Conservation (phyloP, 2,797 vertebrate species). For the Acanthurus tractus region DNA sequence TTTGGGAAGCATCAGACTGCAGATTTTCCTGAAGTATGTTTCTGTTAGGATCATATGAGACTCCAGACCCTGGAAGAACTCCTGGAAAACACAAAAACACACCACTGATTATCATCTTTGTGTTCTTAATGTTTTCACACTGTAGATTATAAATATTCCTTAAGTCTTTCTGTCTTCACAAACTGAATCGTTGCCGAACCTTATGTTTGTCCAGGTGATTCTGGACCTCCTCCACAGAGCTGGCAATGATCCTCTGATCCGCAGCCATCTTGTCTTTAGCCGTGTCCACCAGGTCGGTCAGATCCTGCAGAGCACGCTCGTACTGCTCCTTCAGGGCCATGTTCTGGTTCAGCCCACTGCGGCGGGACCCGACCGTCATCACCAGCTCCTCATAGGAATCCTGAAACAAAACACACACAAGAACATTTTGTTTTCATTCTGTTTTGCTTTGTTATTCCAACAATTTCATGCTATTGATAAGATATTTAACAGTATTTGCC, state of each 20-base stretch:
- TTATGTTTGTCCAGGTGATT: constrained; percentile 92
- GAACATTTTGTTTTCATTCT: accelerated
- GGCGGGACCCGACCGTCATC: constrained; percentile 89
- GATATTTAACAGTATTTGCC: too few species aligned
- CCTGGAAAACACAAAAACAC: constrained; percentile 80
- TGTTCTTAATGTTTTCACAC: background rate
- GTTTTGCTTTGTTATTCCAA: background rate
- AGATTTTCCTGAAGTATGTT: constrained; percentile 93
- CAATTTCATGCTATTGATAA: too few species aligned
- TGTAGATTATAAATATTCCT: background rate
- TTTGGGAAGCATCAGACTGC: constrained; percentile 82
- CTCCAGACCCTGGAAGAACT: constrained; percentile 97
- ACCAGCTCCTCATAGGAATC: constrained; percentile 92
- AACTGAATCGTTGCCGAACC: constrained; percentile 72
- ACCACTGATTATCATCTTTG: background rate
- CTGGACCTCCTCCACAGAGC: constrained; percentile 89
- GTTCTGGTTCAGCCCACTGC: constrained; percentile 91
- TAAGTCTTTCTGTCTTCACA: background rate
- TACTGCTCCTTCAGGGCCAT: constrained; percentile 92
- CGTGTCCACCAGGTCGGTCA: constrained; percentile 92
- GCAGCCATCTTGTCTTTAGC: constrained; percentile 93
- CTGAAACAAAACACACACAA: constrained; percentile 68
- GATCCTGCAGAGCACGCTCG: constrained; percentile 90
- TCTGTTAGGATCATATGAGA: constrained; percentile 95
- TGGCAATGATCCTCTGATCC: constrained; percentile 89